A percentile compares a stretch with the other conserved stretches of the same genome.
Evolutionary conservation across 2,888 invertebrate genomes (phyloP).

Genomic region (Cloeon dipterum): DNA sequence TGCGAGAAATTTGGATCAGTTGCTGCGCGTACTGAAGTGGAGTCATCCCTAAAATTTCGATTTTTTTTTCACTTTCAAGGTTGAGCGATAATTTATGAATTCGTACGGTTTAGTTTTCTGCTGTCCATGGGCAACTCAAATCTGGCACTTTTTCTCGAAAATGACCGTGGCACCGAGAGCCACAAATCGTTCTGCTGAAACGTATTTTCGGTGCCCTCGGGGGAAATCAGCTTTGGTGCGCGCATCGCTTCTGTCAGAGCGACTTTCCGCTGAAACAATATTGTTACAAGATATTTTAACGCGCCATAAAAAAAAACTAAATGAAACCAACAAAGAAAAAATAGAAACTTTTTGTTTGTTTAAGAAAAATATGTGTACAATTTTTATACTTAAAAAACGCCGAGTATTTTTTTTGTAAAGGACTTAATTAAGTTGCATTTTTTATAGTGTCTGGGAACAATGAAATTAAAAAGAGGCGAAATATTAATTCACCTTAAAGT

Average conservation of each 20-base stretch:
- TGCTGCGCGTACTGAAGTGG: background rate
- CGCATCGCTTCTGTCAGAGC: conserved; percentile 43
- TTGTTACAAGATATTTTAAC: too few relatives aligned
- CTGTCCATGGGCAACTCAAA: conserved; percentile 54
- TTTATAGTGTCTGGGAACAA: too few relatives aligned
- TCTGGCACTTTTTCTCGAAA: conserved; percentile 45
- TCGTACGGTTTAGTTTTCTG: conserved; percentile 9
- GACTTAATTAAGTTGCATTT: too few relatives aligned
- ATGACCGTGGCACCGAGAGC: conserved; percentile 47
- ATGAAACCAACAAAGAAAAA: too few relatives aligned
- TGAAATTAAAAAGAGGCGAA: too few relatives aligned
- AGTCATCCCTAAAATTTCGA: background rate
- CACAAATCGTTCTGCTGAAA: conserved; percentile 23
- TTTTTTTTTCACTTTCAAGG: too few relatives aligned
- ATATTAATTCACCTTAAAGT: conserved; percentile 26
- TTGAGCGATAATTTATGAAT: background rate
- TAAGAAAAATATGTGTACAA: too few relatives aligned
- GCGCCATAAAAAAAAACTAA: too few relatives aligned
- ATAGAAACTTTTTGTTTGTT: too few relatives aligned
- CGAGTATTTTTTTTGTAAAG: too few relatives aligned
- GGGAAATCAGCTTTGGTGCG: background rate
- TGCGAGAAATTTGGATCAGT: background rate
- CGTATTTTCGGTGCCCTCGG: background rate
- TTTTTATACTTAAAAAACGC: too few relatives aligned
- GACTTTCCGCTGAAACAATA: background rate